Percentiles rank a stretch among this genome's conserved stretches.
These are phyloP conservation scores for Fregetta grallaria DNA, from an alignment of 2,113 vertebrate genomes.

Conservation along the genomic window DNA sequence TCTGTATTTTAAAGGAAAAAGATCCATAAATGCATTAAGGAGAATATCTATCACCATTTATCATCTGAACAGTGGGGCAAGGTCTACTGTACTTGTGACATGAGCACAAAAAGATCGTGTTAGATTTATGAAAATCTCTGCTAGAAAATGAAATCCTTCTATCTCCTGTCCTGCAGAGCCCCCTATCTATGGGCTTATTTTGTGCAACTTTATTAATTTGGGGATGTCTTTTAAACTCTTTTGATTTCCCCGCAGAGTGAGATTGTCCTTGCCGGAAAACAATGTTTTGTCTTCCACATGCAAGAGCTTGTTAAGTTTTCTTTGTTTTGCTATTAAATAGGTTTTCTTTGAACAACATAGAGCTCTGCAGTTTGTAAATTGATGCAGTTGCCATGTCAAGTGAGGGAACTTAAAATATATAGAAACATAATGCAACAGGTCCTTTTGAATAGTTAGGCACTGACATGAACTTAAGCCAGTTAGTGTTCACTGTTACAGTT, in stretches of 20 bases:
- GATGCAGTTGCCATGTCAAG: neutral
- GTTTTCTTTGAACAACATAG: neutral
- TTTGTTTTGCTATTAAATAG: neutral
- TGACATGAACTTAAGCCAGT: neutral
- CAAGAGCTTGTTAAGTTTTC: neutral
- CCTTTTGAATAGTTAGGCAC: neutral
- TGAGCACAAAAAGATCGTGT: neutral
- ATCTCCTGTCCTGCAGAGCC: constrained; percentile 58
- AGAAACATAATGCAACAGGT: neutral
- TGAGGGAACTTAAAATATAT: neutral
- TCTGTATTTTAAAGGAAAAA: constrained; percentile 10
- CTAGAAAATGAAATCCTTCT: neutral
- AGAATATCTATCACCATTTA: constrained; percentile 45
- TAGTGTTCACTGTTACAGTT: neutral
- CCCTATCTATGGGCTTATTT: constrained; percentile 34
- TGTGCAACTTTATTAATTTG: neutral
- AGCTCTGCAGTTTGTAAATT: neutral
- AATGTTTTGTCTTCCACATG: neutral
- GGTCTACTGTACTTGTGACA: constrained; percentile 31
- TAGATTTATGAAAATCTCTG: constrained; percentile 35
- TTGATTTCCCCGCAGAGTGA: neutral
- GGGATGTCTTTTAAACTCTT: neutral
- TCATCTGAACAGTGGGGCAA: constrained; percentile 49
- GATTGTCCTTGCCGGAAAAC: neutral
- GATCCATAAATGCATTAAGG: constrained; percentile 46